Evolutionary conservation across 2,797 vertebrate species (phyloP).

Genomic region (Eurystomus glaucurus): DNA sequence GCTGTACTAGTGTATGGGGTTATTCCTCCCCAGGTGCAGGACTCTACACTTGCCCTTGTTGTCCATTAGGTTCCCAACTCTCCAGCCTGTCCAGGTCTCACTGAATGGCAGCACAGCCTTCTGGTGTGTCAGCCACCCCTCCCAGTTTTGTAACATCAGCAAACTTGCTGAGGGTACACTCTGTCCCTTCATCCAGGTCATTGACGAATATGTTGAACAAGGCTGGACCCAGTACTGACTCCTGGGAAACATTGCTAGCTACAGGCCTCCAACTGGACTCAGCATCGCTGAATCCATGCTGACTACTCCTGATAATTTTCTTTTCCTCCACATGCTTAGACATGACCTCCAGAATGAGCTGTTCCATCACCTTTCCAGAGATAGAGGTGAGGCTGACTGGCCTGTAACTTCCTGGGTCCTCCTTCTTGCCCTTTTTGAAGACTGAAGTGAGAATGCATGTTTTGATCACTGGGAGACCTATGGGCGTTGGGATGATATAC

Average conservation of each 20-base stretch:
- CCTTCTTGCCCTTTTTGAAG: background rate
- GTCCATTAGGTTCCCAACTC: background rate
- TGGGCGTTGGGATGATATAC: rapidly evolving
- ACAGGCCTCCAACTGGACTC: background rate
- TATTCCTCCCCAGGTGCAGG: background rate
- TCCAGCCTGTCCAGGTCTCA: background rate
- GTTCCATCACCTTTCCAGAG: background rate
- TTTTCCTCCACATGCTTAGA: background rate
- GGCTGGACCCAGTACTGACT: background rate
- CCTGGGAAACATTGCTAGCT: background rate
- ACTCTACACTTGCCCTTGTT: background rate
- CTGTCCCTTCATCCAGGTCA: background rate
- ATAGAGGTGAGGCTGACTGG: background rate
- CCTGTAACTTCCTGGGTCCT: background rate
- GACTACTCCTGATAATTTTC: background rate
- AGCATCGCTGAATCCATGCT: background rate
- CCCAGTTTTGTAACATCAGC: background rate
- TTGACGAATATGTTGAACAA: background rate
- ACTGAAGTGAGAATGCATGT: background rate
- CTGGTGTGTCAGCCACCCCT: background rate
- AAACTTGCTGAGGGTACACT: background rate
- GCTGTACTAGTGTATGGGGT: background rate
- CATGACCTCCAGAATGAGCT: background rate
- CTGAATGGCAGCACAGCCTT: background rate
- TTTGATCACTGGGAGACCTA: background rate